Evolutionary conservation across 2,888 invertebrate genomes (phyloP).

Genomic region (Noctua comes): DNA sequence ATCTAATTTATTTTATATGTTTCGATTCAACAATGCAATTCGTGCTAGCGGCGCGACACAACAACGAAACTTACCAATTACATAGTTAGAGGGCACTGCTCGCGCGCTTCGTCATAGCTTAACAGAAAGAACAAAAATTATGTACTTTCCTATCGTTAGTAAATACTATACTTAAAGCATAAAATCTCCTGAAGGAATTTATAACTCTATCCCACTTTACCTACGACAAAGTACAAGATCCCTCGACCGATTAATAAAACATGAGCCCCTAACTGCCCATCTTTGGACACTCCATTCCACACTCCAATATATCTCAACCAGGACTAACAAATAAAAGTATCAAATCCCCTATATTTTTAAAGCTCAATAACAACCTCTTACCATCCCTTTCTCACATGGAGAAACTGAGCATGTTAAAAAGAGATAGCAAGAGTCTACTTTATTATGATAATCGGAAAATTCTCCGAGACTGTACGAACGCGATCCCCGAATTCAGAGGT

Average conservation of each 20-base stretch:
- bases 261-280: conserved; percentile 49
- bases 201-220: not conserved
- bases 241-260: conserved; percentile 42
- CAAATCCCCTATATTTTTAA: conserved; percentile 61
- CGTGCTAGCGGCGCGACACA: too few species aligned
- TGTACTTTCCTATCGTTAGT: not conserved
- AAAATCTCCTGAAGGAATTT: conserved; percentile 11
- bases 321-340: conserved; percentile 60
- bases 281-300: conserved; percentile 38
- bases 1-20: too few species aligned
- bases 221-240: conserved; percentile 3
- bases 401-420: conserved; percentile 41
- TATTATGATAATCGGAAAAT: conserved; percentile 87
- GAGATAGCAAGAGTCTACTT: conserved; percentile 76
- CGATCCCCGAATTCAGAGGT: conserved; percentile 73
- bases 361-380: conserved; percentile 57
- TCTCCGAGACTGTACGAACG: conserved; percentile 80
- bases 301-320: conserved; percentile 48
- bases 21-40: too few species aligned
- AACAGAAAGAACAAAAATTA: not conserved
- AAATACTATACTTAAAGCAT: not conserved
- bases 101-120: too few species aligned
- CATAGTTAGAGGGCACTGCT: too few species aligned
- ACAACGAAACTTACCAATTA: too few species aligned
- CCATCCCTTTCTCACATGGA: conserved; percentile 20